These are phyloP conservation scores for Gobio gobio DNA, from an alignment of 2,113 vertebrate genomes.

Conservation along the genomic window DNA sequence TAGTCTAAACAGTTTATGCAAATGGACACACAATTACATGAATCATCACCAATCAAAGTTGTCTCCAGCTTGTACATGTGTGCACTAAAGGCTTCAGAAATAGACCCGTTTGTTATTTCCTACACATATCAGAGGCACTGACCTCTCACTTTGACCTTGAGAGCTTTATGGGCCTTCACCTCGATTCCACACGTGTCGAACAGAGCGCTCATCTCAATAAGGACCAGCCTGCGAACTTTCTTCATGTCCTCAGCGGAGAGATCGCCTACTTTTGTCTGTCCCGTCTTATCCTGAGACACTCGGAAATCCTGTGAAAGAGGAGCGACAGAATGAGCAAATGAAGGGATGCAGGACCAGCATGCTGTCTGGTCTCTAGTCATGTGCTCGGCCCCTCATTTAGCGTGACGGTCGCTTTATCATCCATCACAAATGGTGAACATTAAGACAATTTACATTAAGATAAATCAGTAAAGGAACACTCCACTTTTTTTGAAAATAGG, in stretches of 20 bases:
- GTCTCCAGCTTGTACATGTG: neutral
- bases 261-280: conserved; percentile 89
- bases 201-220: conserved; percentile 93
- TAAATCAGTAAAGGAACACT: no score
- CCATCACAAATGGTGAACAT: no score
- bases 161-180: conserved; percentile 88
- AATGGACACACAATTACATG: no score
- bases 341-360: no score
- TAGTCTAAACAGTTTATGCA: no score
- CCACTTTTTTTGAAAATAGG: no score
- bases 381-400: neutral
- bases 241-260: conserved; percentile 94
- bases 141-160: conserved; percentile 92
- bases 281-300: conserved; percentile 90
- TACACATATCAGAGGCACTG: conserved; percentile 44
- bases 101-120: no score
- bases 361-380: neutral
- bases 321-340: neutral
- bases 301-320: conserved; percentile 82
- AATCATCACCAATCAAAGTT: no score
- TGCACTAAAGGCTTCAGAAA: no score
- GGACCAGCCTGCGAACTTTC: conserved; percentile 85
- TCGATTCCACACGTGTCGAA: conserved; percentile 88
- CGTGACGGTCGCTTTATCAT: neutral
- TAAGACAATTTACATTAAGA: no score